These are phyloP conservation scores for Pelecanoides urinatrix DNA, from an alignment of 2,113 vertebrate genomes.

Conservation along the genomic window DNA sequence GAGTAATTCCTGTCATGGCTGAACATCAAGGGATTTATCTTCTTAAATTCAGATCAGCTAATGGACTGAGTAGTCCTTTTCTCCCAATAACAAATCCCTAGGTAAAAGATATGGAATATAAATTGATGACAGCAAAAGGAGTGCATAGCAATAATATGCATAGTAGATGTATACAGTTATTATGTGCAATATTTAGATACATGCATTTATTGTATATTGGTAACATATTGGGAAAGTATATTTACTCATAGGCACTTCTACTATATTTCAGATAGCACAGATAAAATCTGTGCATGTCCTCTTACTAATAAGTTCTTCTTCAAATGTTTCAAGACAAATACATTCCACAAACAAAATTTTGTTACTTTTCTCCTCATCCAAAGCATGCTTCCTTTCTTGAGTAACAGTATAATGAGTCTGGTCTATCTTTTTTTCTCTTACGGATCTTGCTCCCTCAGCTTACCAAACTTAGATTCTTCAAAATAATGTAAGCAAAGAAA, in stretches of 20 bases:
- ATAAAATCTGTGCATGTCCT: not conserved
- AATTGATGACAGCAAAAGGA: constrained; percentile 62
- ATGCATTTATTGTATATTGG: not conserved
- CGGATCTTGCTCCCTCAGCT: not conserved
- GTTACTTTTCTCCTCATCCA: not conserved
- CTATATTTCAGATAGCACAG: not conserved
- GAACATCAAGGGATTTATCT: constrained; percentile 81
- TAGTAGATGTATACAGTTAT: not conserved
- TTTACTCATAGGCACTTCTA: not conserved
- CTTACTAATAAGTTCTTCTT: not conserved
- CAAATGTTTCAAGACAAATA: not conserved
- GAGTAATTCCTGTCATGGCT: constrained; percentile 83
- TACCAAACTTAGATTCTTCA: not conserved
- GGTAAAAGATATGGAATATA: constrained; percentile 71
- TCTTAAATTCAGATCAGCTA: constrained; percentile 79
- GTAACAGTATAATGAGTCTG: not conserved
- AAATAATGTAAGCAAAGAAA: not conserved
- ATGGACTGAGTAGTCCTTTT: constrained; percentile 75
- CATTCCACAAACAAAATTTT: not conserved
- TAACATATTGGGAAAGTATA: not conserved
- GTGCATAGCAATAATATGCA: not conserved
- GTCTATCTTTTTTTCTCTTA: not conserved
- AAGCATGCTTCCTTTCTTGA: not conserved
- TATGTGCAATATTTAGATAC: not conserved
- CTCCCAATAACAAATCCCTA: constrained; percentile 66